Base-by-base conservation (phyloP, 2,113 vertebrate genomes). In the Micromys minutus region DNA sequence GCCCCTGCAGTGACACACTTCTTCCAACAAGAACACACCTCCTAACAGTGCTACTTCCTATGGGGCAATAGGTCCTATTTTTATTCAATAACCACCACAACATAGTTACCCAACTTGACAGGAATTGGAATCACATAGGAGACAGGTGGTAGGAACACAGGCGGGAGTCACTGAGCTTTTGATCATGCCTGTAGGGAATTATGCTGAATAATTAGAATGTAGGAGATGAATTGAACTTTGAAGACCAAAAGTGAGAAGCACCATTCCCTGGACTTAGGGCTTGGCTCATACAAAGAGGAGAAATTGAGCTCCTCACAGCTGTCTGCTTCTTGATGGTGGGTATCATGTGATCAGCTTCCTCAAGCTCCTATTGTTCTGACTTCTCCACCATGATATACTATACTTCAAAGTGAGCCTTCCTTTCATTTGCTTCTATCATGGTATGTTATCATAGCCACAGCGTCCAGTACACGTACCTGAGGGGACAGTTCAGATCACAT, bases 391-490 rank as follows among this genome's bases (percentile, higher is more conserved):
- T 34, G 65, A 34, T 67, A 5, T 67, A 34, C 65, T 67, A 34
- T 65, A 65, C 29, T 34, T 1, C 65, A 67, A 61, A 42, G 15
- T 85, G 81, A 21, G 42, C 45, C 24, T 34, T 50, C 21, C 5
- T 3, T 47, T 85, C 10, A 47, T 42, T 65, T 50, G 34, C 17
- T 67, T 36, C 29, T 85, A 19, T 85, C 31, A 50, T 4, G 5
- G 42, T 7, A 34, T 65, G 34, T 85, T 67, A 8, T 85, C 5
- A 4, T 12, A 9, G 3, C 47, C 63, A 36, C 5, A 57, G 72
- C 19, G 26, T 52, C 26, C 10, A 17, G n/a, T 19, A 1, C 5
- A 36, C 2, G 1, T 6, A 12, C 19, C n/a, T 47, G 4, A 9
- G 26, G 24, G 59, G 47, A 13, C 13, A 19, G 9, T 12, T 36